Percentiles rank a stretch among this genome's conserved stretches.
Conservation (phyloP, 2,797 vertebrate genomes). For the Microctenopoma stevenorrisi region DNA sequence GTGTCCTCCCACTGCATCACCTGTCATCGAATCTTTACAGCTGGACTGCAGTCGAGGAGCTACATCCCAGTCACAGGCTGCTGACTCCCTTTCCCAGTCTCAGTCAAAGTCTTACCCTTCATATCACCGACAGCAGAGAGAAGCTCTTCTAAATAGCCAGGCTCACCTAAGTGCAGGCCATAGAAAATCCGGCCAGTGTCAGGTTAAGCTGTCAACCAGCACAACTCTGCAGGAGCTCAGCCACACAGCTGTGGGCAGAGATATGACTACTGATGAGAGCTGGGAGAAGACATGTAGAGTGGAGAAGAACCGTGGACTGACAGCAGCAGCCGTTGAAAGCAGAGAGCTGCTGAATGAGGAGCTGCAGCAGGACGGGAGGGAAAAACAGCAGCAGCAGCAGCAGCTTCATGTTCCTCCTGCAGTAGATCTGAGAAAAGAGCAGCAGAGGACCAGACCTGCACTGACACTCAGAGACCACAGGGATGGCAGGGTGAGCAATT, state of each 20-base stretch:
- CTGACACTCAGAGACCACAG: slow-evolving; percentile 50
- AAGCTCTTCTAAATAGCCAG: slow-evolving; percentile 79
- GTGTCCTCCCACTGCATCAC: slow-evolving; percentile 75
- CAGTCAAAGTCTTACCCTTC: slow-evolving; percentile 64
- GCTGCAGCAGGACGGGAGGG: slow-evolving; percentile 44
- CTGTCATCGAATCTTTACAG: slow-evolving; percentile 54
- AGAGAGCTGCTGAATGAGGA: slow-evolving; percentile 50
- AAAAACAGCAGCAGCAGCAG: slow-evolving; percentile 47
- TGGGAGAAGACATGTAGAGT: slow-evolving; percentile 53
- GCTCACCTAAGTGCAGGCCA: slow-evolving; percentile 77
- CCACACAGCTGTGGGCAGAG: slow-evolving; percentile 52
- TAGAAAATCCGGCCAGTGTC: slow-evolving; percentile 69
- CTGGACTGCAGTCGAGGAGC: slow-evolving; percentile 55
- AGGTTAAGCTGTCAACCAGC: slow-evolving; percentile 44
- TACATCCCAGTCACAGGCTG: slow-evolving; percentile 37
- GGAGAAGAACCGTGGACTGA: slow-evolving; percentile 47
- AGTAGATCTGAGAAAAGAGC: slow-evolving; percentile 56
- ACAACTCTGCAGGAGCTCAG: slow-evolving; percentile 61
- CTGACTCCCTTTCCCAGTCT: slow-evolving; percentile 48
- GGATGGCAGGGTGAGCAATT: slow-evolving; percentile 73
- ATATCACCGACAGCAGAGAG: slow-evolving; percentile 77
- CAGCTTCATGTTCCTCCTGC: slow-evolving; percentile 29
- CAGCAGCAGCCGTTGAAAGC: slow-evolving; percentile 23
- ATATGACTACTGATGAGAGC: slow-evolving; percentile 49
- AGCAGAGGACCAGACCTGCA: slow-evolving; percentile 49